Base-by-base conservation (phyloP, 1,140 invertebrate genomes). In the Cheumatopsyche charites region DNA sequence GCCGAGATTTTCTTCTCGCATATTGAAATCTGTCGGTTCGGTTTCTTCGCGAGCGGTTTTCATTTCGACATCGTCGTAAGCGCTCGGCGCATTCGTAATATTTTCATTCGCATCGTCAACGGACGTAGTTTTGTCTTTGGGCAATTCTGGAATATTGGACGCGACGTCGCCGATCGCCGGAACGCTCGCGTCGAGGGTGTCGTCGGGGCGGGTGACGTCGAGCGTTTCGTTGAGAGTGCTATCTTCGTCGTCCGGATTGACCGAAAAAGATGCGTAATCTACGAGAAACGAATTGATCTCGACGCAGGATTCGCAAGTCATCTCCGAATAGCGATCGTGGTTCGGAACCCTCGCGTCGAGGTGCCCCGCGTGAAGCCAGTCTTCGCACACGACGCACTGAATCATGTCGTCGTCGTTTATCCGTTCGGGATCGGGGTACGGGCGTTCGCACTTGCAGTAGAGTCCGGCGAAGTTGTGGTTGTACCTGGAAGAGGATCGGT, bases 301-400 rank as follows among this genome's bases (percentile, higher is more conserved):
- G 88, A 95, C 93, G 76, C 92, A 94, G 11, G 62, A 73, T 62
- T 86, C 87, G 77, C 92, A 94, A 63, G 91, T 89, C 89, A 96
- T 92, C 85, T 96, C 92, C 73, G 87, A 85, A 80, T 90, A 93
- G 21, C 88, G 82, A 73, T 89, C 86, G 77, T 87, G 87, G 13
- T 86, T 81, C 45, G 87, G 87, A 3, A 89, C 81, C 69, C 82
- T 81, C 12, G 85, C 82, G 70, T 88, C 86, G 73, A 96, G 85
- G 83, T 96, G 94, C 81, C 92, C 80, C 15, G 89, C 87, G 86
- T 99, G 97, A 78, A 92, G 96, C 98, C 98, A 99, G 81, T 99
- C 98, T 82, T 99, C 98, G 83, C 98, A 99, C 63, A 98, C 85
- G 55, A 93, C 86, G 79, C 98, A 99, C 79, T 99, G 98, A 45